These are phyloP conservation scores for Cryptotermes secundus DNA, from an alignment of 1,140 invertebrate species.

Conservation along the genomic window DNA sequence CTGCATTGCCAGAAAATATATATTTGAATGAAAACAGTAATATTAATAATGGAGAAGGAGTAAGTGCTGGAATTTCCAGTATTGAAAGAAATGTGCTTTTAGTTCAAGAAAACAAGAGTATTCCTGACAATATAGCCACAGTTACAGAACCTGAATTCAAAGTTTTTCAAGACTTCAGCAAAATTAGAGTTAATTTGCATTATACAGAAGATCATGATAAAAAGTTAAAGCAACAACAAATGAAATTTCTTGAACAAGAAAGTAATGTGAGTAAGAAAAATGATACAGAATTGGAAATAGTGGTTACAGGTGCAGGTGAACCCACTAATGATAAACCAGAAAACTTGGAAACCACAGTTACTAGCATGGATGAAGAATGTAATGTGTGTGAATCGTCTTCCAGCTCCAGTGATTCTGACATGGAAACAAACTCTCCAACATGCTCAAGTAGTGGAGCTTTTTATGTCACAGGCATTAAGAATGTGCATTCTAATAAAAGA, in stretches of 20 bases:
- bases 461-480: slow-evolving; percentile 51
- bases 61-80: slow-evolving; percentile 34
- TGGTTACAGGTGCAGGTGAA: not conserved
- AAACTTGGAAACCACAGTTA: not conserved
- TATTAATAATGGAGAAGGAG: slow-evolving; percentile 36
- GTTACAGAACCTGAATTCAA: slow-evolving; percentile 42
- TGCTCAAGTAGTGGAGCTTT: slow-evolving; percentile 62
- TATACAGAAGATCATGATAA: slow-evolving; percentile 68
- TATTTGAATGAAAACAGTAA: not conserved
- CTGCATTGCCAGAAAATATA: not conserved
- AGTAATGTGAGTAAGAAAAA: not conserved
- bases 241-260: not conserved
- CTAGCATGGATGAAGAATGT: not conserved
- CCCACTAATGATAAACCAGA: not conserved
- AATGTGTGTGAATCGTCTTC: slow-evolving; percentile 44
- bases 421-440: slow-evolving; percentile 44
- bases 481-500: not conserved
- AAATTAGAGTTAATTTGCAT: slow-evolving; percentile 72
- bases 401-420: slow-evolving; percentile 43
- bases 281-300: not conserved
- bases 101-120: too few relatives aligned
- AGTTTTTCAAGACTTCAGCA: slow-evolving; percentile 75
- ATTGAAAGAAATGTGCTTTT: not conserved
- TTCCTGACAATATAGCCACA: too few relatives aligned
- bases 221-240: slow-evolving; percentile 48